A percentile compares a stretch with the other conserved stretches of the same genome.
These are phyloP conservation scores for Metacarcinus magister DNA, from an alignment of 2,888 invertebrate species.

Conservation along the genomic window DNA sequence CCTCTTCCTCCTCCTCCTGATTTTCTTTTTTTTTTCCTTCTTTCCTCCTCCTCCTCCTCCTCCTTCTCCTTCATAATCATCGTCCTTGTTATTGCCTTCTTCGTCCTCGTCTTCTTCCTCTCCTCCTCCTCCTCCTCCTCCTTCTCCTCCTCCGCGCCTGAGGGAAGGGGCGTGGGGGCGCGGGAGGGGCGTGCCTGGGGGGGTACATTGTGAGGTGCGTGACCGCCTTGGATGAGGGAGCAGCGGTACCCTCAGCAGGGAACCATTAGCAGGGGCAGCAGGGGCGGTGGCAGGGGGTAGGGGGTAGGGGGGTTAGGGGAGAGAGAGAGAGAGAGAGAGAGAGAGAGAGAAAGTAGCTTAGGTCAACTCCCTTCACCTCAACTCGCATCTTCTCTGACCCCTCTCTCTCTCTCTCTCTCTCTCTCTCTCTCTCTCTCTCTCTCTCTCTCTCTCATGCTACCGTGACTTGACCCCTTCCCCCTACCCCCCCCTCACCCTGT, in stretches of 20 bases:
- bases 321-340: background rate
- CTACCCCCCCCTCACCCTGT: background rate
- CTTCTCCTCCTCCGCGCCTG: slow-evolving; percentile 42
- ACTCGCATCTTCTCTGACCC: background rate
- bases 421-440: slow-evolving; percentile 34
- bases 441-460: background rate
- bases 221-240: background rate
- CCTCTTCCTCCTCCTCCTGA: background rate
- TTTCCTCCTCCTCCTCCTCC: background rate
- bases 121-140: background rate
- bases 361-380: background rate
- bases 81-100: no score
- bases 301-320: background rate
- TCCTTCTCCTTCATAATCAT: background rate
- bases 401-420: slow-evolving; percentile 27
- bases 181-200: background rate
- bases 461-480: background rate
- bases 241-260: background rate
- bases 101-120: background rate
- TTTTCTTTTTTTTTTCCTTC: background rate
- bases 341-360: slow-evolving; percentile 19
- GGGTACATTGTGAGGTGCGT: background rate
- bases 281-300: background rate
- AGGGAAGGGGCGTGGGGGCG: background rate
- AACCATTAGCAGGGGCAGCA: background rate